Conservation (phyloP, 2,888 invertebrate species). For the Luperina testacea region DNA sequence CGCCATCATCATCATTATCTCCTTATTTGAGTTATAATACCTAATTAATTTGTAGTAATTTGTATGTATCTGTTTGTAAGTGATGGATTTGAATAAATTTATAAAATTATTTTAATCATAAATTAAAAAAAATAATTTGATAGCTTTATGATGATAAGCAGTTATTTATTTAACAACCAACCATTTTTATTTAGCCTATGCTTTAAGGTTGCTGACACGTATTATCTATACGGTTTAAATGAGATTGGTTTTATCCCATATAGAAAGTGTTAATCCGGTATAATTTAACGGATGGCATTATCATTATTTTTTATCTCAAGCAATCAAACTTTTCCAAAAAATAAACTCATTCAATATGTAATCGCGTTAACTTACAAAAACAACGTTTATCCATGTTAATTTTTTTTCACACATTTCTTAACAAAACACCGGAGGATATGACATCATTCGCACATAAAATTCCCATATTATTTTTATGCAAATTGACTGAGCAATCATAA, state of each 20-base stretch:
- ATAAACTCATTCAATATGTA: constrained; percentile 64
- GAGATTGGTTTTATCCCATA: constrained; percentile 33
- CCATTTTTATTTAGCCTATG: constrained; percentile 37
- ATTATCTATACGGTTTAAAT: constrained; percentile 48
- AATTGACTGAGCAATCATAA: constrained; percentile 85
- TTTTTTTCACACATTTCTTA: constrained; percentile 77
- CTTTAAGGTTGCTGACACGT: constrained; percentile 52
- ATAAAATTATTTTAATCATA: constrained; percentile 54
- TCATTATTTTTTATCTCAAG: constrained; percentile 45
- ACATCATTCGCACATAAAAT: constrained; percentile 84
- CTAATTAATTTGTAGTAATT: constrained; percentile 60
- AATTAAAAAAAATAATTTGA: constrained; percentile 63
- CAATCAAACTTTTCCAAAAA: constrained; percentile 51
- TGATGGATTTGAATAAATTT: constrained; percentile 66
- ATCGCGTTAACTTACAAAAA: constrained; percentile 62
- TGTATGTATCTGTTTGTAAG: constrained; percentile 60
- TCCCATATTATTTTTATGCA: constrained; percentile 84
- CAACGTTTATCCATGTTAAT: constrained; percentile 64
- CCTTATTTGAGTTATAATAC: constrained; percentile 47
- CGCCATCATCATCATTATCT: constrained; percentile 47
- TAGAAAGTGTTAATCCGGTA: constrained; percentile 30
- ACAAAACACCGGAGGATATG: constrained; percentile 77
- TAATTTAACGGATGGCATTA: constrained; percentile 37
- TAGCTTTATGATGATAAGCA: constrained; percentile 57
- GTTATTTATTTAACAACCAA: constrained; percentile 56